phyloP scores from a whole-genome alignment of 2,797 vertebrate genomes.

The Catharus ustulatus region DNA sequence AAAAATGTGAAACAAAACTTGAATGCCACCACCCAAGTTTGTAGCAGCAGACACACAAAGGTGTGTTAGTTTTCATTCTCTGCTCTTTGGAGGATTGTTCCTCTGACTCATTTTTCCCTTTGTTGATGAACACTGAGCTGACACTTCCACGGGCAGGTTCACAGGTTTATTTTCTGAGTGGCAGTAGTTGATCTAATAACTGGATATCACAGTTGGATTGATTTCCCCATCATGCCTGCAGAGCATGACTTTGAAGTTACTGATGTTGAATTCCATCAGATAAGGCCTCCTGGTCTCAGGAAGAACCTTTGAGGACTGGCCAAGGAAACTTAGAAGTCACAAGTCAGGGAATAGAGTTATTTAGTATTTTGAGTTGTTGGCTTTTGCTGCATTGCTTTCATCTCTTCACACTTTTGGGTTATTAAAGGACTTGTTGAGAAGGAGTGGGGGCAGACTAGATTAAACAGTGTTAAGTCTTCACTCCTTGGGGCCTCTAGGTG shows the following conservation, averaged over 20 bases:
- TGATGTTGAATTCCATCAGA: constrained; percentile 57
- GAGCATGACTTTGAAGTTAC: constrained; percentile 51
- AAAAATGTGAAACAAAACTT: not conserved
- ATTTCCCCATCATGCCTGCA: not conserved
- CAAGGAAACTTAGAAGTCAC: constrained; percentile 38
- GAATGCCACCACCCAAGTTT: not conserved
- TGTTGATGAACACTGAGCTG: not conserved
- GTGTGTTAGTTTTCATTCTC: not conserved
- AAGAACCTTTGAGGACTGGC: constrained; percentile 50
- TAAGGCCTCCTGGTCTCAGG: constrained; percentile 35
- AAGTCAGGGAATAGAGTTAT: not conserved
- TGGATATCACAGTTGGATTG: not conserved
- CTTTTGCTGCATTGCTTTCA: constrained; percentile 20
- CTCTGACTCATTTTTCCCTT: not conserved
- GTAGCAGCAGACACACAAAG: rapidly evolving
- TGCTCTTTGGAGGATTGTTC: not conserved
- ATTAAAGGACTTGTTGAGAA: constrained; percentile 12
- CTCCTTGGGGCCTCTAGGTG: not conserved
- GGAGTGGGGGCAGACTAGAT: not conserved
- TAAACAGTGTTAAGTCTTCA: not conserved
- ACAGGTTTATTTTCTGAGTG: not conserved
- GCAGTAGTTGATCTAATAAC: constrained; percentile 9
- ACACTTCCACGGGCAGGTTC: not conserved
- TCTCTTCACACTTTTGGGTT: constrained; percentile 8
- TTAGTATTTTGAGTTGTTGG: not conserved